A percentile compares a stretch with the other conserved stretches of the same genome.
phyloP scores from a whole-genome alignment of 30 jellyfish, hydroid and myxozoan genomes.

The Cassiopea xamachana region DNA sequence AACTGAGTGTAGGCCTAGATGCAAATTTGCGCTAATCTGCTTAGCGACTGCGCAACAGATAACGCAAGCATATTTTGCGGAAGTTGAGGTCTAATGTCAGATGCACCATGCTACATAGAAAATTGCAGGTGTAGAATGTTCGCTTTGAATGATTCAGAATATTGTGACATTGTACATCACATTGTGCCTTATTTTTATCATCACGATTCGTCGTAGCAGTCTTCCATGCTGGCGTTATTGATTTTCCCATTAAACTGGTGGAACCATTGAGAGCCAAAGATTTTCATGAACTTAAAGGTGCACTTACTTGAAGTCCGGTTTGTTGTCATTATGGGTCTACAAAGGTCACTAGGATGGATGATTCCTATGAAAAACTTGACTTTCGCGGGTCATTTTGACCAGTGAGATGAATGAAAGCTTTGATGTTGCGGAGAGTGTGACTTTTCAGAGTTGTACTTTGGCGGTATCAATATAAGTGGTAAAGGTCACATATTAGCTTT shows the following conservation, averaged over 20 bases:
- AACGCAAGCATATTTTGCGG: too few relatives aligned
- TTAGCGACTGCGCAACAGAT: too few relatives aligned
- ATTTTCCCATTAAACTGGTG: background rate
- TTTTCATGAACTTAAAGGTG: background rate
- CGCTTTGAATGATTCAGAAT: background rate
- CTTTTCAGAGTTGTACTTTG: background rate
- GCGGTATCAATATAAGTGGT: too few relatives aligned
- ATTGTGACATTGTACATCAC: background rate
- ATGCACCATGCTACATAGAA: too few relatives aligned
- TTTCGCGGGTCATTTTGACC: background rate
- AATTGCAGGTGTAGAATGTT: too few relatives aligned
- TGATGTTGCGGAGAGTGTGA: background rate
- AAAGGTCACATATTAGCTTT: too few relatives aligned
- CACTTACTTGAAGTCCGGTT: background rate
- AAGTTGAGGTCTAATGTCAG: too few relatives aligned
- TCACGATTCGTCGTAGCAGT: too few relatives aligned
- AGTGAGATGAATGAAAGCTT: background rate
- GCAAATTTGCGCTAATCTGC: too few relatives aligned
- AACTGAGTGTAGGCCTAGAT: too few relatives aligned
- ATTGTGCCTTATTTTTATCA: background rate
- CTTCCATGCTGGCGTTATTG: background rate
- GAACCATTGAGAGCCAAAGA: slow-evolving; percentile 6
- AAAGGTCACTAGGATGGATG: background rate
- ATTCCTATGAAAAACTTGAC: background rate
- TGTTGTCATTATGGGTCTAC: slow-evolving; percentile 9